These are phyloP conservation scores for Metopia argyrocephala DNA, from an alignment of 2,888 invertebrate species.

Conservation along the genomic window DNA sequence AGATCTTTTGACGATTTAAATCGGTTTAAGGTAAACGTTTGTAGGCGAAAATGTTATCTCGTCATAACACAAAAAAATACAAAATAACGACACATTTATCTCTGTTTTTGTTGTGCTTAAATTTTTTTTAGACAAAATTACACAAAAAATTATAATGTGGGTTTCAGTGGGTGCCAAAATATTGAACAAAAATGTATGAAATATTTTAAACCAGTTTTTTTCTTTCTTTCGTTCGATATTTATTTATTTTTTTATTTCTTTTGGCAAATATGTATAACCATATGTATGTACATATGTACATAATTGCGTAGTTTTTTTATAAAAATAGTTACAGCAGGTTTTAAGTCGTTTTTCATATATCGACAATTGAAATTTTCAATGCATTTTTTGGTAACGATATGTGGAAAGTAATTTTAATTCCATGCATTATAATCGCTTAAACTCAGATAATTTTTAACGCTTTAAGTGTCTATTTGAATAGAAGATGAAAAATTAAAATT, in stretches of 20 bases:
- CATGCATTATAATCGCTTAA: neutral
- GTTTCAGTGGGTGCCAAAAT: constrained; percentile 59
- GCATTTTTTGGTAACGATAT: constrained; percentile 1
- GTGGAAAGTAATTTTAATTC: constrained; percentile 11
- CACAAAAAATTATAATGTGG: constrained; percentile 18
- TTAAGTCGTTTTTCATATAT: constrained; percentile 20
- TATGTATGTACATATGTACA: no score
- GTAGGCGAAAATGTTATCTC: constrained; percentile 55
- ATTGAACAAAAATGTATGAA: constrained; percentile 38
- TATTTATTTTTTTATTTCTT: neutral
- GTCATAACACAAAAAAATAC: constrained; percentile 32
- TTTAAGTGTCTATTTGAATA: no score
- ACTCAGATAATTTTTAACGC: neutral
- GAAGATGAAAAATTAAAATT: neutral
- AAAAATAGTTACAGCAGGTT: constrained; percentile 5
- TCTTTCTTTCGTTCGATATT: neutral
- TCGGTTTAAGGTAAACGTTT: constrained; percentile 45
- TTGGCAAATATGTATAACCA: neutral
- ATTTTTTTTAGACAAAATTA: constrained; percentile 27
- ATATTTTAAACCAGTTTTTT: constrained; percentile 57
- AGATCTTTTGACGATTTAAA: constrained; percentile 39
- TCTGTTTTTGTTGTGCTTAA: constrained; percentile 24
- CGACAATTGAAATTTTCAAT: neutral
- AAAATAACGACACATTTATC: constrained; percentile 57
- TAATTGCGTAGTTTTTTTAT: neutral